Percentiles rank a stretch among this genome's conserved stretches.
Evolutionary conservation across 2,113 vertebrate genomes (phyloP).

Genomic region (Astur gentilis): DNA sequence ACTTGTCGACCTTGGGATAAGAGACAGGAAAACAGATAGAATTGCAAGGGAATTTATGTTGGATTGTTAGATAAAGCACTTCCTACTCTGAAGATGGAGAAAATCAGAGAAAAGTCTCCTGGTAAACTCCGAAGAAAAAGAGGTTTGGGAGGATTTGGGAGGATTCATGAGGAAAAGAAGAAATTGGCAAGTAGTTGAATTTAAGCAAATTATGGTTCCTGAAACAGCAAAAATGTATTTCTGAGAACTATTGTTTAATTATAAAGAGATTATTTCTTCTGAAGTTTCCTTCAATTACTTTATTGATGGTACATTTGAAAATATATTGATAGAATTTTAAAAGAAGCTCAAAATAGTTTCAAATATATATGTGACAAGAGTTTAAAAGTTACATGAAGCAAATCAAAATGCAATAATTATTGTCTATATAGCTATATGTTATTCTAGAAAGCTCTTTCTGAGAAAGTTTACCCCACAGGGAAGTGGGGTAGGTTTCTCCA

Average conservation of each 20-base stretch:
- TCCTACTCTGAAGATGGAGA: not conserved
- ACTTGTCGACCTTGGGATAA: not conserved
- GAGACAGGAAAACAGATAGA: not conserved
- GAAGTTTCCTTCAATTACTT: not conserved
- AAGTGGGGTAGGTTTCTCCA: not conserved
- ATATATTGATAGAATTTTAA: not conserved
- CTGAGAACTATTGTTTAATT: not conserved
- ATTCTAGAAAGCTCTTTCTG: not conserved
- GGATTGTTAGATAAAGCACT: not conserved
- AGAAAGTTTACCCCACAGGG: not conserved
- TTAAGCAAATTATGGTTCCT: not conserved
- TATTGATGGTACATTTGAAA: not conserved
- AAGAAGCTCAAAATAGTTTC: not conserved
- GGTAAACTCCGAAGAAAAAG: not conserved
- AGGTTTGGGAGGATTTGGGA: not conserved
- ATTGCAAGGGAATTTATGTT: not conserved
- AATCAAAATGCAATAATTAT: not conserved
- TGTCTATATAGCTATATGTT: not conserved
- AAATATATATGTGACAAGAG: not conserved
- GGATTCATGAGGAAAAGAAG: not conserved
- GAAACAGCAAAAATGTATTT: not conserved
- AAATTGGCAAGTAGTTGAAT: not conserved
- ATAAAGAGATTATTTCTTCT: not conserved
- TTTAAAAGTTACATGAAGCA: not conserved
- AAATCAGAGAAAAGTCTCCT: not conserved